Evolutionary conservation across 1,140 invertebrate species (phyloP).

Genomic region (Dendrolimus kikuchii): DNA sequence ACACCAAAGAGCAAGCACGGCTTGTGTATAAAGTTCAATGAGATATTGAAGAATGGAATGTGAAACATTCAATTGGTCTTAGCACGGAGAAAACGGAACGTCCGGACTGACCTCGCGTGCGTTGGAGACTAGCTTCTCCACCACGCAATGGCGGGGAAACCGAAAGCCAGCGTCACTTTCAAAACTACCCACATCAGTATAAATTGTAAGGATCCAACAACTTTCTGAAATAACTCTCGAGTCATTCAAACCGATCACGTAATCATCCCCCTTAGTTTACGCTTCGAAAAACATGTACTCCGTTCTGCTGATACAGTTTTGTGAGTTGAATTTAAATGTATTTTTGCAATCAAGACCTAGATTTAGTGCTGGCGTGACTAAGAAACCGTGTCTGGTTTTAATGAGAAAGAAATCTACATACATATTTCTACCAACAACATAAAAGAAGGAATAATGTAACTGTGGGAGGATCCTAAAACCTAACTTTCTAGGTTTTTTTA

Average conservation of each 20-base stretch:
- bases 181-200: neutral
- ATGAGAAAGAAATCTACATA: too few species aligned
- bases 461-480: too few species aligned
- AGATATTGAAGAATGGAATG: too few species aligned
- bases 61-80: too few species aligned
- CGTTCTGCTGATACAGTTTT: constrained; percentile 6
- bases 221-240: constrained; percentile 5
- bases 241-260: neutral
- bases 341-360: constrained; percentile 4
- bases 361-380: constrained; percentile 6
- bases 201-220: neutral
- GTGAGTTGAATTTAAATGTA: constrained; percentile 7
- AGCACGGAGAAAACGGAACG: too few species aligned
- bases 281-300: neutral
- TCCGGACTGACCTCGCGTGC: too few species aligned
- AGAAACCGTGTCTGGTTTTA: neutral
- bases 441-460: neutral
- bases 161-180: neutral
- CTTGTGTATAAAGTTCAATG: too few species aligned
- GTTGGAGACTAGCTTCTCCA: too few species aligned
- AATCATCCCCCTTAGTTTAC: constrained; percentile 1
- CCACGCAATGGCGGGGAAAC: too few species aligned
- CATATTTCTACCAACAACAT: neutral
- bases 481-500: too few species aligned
- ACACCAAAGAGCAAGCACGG: too few species aligned